Base-by-base conservation (phyloP, 2,888 invertebrate species). In the Drosophila mercatorum region DNA sequence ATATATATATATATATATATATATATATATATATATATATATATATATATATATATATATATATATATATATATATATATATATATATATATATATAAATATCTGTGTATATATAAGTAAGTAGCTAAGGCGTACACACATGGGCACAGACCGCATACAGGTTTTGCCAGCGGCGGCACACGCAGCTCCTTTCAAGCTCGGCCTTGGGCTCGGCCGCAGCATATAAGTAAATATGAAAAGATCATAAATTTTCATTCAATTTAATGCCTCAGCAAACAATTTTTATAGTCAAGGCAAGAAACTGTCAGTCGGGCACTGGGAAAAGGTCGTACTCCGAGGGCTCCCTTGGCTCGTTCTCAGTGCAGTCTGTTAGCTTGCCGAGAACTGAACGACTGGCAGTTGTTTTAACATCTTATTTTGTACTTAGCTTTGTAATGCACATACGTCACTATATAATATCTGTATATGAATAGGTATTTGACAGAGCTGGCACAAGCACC, bases 211-310 rank as follows among this genome's bases (percentile, higher is more conserved):
- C 4, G 14, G 46, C 62, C 49, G 51, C 56, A 59, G 66, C 83
- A 73, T 82, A 81, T 85, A 87, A 88, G 87, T 82, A 91, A 90
- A 90, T 91, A 91, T 91, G 88, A 89, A 90, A 88, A 87, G 89
- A 90, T 89, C 91, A 92, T 92, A 92, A 92, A 92, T 92, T 92
- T 91, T 88, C 91, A 92, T 92, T 92, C 92, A 92, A 92, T 92
- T 92, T 92, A 92, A 92, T 92, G 92, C 91, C 91, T 91, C 89
- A 91, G 91, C 91, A 91, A 91, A 92, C 92, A 92, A 91, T 92
- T 91, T 92, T 88, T 88, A 85, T 90, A 87, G 82, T 75, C 75
- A 69, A 70, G 72, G 78, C 67, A 67, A 67, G 67, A 75, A 88
- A 83, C 83, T 85, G 84, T 68, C 84, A 53, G 72, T 59, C 52